A percentile compares a stretch with the other conserved stretches of the same genome.
Conservation (phyloP, 2,888 invertebrate genomes). For the Phlogophora meticulosa region DNA sequence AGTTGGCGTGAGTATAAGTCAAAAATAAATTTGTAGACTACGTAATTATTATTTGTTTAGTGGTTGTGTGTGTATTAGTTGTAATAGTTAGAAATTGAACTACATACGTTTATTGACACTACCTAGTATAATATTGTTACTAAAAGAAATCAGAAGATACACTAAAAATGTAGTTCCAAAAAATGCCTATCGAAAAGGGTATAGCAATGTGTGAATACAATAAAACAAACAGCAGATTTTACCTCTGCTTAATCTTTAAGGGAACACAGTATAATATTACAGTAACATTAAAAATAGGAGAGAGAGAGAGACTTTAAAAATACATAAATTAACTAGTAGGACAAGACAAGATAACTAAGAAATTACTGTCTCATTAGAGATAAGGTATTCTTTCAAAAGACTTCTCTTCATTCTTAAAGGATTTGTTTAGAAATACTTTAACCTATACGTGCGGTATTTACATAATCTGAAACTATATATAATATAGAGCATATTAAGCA, state of each 20-base stretch:
- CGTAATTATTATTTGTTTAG: neutral
- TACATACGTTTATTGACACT: neutral
- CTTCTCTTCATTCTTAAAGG: neutral
- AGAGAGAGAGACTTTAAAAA: too few relatives aligned
- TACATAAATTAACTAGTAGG: neutral
- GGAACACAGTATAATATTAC: too few relatives aligned
- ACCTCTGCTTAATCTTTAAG: too few relatives aligned
- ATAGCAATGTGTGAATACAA: neutral
- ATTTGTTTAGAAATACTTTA: neutral
- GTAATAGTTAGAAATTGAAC: neutral
- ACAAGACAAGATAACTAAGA: too few relatives aligned
- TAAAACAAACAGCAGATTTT: neutral
- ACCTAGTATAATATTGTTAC: neutral
- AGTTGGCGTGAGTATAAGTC: conserved; percentile 40
- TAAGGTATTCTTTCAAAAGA: neutral
- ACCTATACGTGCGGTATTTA: conserved; percentile 37
- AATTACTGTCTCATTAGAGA: neutral
- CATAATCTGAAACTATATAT: conserved; percentile 44
- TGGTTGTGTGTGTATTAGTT: conserved; percentile 1
- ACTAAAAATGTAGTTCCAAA: neutral
- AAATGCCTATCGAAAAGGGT: neutral
- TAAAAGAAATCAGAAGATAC: neutral
- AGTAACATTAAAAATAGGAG: too few relatives aligned
- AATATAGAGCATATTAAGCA: conserved; percentile 69
- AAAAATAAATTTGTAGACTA: conserved; percentile 22